phyloP scores from a whole-genome alignment of 2,113 vertebrate genomes.

The Sciurus niger region DNA sequence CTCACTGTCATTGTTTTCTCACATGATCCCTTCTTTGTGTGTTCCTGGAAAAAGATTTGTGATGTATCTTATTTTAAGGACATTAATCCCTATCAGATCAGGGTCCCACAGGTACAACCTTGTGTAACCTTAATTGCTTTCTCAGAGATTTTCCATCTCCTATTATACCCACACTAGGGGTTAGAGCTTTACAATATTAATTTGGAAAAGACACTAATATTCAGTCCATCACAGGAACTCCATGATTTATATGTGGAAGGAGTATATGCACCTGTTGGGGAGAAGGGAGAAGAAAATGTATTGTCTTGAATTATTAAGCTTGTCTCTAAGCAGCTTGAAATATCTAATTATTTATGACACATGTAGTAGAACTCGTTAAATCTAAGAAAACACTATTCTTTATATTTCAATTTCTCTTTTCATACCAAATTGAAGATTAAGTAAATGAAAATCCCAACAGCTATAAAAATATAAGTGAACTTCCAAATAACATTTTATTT shows the following conservation, averaged over 20 bases:
- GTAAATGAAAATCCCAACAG: neutral
- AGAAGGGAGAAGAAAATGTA: neutral
- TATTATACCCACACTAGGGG: neutral
- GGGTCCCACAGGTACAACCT: too few relatives aligned
- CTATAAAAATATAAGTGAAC: conserved; percentile 4
- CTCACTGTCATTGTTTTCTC: neutral
- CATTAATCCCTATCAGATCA: neutral
- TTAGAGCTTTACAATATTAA: neutral
- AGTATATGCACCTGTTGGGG: neutral
- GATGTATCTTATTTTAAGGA: neutral
- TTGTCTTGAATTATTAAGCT: neutral
- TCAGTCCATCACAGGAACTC: neutral
- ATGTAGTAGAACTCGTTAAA: neutral
- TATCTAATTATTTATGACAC: neutral
- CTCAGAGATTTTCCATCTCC: neutral
- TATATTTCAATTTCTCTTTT: neutral
- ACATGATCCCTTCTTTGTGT: neutral
- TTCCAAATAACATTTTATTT: conserved; percentile 32
- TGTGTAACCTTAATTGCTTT: neutral
- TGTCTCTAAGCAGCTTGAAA: neutral
- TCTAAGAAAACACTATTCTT: neutral
- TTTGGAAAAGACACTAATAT: neutral
- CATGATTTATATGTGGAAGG: neutral
- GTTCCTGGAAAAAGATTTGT: neutral
- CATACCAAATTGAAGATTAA: conserved; percentile 45